phyloP scores from a whole-genome alignment of 1,140 invertebrate species.

The Danaus melanippus region DNA sequence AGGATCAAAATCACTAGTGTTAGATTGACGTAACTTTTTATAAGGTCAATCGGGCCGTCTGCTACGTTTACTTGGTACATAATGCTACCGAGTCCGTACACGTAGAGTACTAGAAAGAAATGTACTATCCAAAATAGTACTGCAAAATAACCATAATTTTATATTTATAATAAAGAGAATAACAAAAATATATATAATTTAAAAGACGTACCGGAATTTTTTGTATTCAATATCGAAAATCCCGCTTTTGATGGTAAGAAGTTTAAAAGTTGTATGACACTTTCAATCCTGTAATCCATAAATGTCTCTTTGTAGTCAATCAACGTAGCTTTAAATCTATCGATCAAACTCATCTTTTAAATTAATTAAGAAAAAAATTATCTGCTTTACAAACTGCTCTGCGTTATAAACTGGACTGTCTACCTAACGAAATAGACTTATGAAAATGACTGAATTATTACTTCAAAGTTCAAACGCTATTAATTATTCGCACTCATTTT shows the following conservation, averaged over 20 bases:
- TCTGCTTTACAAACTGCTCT: too few species aligned
- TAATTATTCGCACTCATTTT: too few species aligned
- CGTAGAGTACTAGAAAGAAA: slow-evolving; percentile 34
- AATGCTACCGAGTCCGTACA: slow-evolving; percentile 38
- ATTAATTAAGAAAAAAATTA: neutral
- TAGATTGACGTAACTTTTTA: slow-evolving; percentile 44
- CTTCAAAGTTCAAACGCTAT: too few species aligned
- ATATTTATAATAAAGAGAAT: too few species aligned
- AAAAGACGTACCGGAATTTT: slow-evolving; percentile 17
- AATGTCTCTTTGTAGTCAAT: slow-evolving; percentile 21
- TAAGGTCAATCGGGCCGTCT: slow-evolving; percentile 29
- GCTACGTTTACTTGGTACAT: slow-evolving; percentile 38
- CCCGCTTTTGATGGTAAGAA: slow-evolving; percentile 35
- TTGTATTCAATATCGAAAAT: slow-evolving; percentile 30
- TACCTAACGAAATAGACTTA: too few species aligned
- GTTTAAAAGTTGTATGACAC: slow-evolving; percentile 39
- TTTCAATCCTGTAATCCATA: slow-evolving; percentile 31
- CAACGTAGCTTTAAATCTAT: slow-evolving; percentile 12
- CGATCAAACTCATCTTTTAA: slow-evolving; percentile 6
- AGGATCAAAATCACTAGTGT: slow-evolving; percentile 30
- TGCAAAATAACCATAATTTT: slow-evolving; percentile 10
- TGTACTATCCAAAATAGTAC: slow-evolving; percentile 47
- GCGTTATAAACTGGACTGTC: too few species aligned
- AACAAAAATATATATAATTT: neutral
- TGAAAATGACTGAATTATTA: too few species aligned